Base-by-base conservation (phyloP, 2,797 vertebrate species). In the Peromyscus attwateri region DNA sequence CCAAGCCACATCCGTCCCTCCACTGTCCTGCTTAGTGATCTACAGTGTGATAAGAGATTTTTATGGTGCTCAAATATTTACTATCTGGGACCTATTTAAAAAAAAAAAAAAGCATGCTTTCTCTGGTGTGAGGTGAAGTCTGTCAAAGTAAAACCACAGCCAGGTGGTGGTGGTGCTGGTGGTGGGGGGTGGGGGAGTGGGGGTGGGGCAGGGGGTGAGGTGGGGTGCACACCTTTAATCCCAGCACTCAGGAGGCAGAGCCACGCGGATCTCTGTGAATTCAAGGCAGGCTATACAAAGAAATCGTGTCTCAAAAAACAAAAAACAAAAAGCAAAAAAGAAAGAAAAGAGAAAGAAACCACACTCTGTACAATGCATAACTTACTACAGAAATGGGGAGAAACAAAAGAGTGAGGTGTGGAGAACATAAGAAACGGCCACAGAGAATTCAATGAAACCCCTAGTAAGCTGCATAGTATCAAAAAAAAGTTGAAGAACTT, bases 341-440 rank as follows among this genome's bases (percentile, higher is more conserved):
- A 7, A n/a, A 34, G 16, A 4, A 40, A 37, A 37, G 10, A 73
- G 21, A 73, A 25, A 40, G 3, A 27, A 75, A 34, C 13, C n/a
- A 16, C 21, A 87, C 34, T 55, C 27, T 55, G 46, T 71, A 6
- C 46, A 70, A 40, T 19, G 23, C 19, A 52, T 29, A 37, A 37
- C 43, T 29, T 19, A 68, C 62, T n/a, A 68, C 43, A 85, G 49
- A 52, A 23, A 49, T n/a, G 62, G 19, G 34, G 46, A 34, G 0
- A 37, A 37, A 6, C 31, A 29, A 9, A 89, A 60, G 64, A 34
- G 8, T 11, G 68, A 11, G 25, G 11, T 60, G 29, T 75, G 13
- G 66, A 94, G 34, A 93, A 79, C 19, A 5, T n/a, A 71, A 81
- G 62, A 90, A 96, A 92, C n/a, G 66, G 40, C 80, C 92, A 27